phyloP scores from a whole-genome alignment of 2,113 vertebrate genomes.

The Phylloscopus whistleri region DNA sequence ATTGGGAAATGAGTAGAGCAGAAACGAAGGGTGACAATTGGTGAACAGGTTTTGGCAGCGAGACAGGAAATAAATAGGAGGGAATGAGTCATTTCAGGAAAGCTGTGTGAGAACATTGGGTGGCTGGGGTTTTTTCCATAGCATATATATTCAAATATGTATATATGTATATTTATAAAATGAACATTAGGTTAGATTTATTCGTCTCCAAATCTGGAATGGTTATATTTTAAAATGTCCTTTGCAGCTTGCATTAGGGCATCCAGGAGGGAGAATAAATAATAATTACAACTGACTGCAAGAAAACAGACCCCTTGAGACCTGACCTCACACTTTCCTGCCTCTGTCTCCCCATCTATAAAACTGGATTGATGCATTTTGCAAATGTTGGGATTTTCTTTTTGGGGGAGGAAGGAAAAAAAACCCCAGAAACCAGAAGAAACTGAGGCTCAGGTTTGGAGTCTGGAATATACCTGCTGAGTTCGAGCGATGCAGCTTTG shows the following conservation, averaged over 20 bases:
- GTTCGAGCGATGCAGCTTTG: not conserved
- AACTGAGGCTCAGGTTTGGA: not conserved
- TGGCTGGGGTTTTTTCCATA: not conserved
- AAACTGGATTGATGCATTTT: slow-evolving; percentile 4
- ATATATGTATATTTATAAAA: slow-evolving; percentile 1
- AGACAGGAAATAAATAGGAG: slow-evolving; percentile 45
- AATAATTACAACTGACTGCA: not conserved
- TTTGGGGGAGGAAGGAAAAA: not conserved
- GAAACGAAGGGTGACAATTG: slow-evolving; percentile 29
- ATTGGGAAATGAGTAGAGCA: not conserved
- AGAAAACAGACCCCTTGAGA: not conserved
- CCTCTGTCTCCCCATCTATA: not conserved
- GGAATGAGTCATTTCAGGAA: slow-evolving; percentile 13
- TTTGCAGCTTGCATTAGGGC: not conserved
- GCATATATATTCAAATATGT: slow-evolving; percentile 1
- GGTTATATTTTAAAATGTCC: not conserved
- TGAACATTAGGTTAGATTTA: slow-evolving; percentile 13
- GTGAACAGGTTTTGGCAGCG: slow-evolving; percentile 35
- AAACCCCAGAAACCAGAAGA: not conserved
- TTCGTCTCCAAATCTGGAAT: slow-evolving; percentile 5
- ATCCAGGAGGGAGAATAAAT: not conserved
- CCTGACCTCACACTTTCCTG: not conserved
- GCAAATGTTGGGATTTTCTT: not conserved
- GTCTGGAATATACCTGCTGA: not conserved
- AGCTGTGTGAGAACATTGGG: not conserved